phyloP scores from a whole-genome alignment of 2,113 vertebrate genomes.

The Theristicus caerulescens region DNA sequence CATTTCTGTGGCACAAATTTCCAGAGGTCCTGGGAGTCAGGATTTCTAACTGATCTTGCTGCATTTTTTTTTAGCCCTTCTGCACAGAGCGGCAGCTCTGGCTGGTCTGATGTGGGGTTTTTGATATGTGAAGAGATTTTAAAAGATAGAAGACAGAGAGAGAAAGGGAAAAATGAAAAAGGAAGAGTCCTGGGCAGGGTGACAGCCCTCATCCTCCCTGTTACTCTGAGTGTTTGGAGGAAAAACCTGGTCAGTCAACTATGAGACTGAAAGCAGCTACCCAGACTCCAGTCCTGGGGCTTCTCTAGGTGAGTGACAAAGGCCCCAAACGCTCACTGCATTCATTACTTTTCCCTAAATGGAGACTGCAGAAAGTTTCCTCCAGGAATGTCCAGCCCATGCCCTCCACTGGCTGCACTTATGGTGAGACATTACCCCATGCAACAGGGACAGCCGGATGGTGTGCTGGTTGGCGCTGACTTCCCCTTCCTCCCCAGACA shows the following conservation, averaged over 20 bases:
- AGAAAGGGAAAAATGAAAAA: neutral
- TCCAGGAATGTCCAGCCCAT: neutral
- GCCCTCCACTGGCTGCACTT: too few relatives aligned
- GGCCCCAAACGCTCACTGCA: neutral
- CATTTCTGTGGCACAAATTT: slow-evolving; percentile 4
- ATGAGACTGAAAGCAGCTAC: neutral
- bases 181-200: neutral
- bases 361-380: neutral
- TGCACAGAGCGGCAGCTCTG: neutral
- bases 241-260: neutral
- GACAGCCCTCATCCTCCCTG: neutral
- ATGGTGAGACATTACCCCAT: accelerated
- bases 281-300: neutral
- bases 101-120: neutral
- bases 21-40: neutral
- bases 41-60: neutral
- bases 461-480: neutral
- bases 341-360: neutral
- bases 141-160: neutral
- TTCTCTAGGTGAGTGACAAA: neutral
- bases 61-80: neutral
- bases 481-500: neutral
- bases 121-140: neutral
- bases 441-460: neutral
- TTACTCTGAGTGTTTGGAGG: neutral